These are phyloP conservation scores for Iselma pallidipennis DNA, from an alignment of 2,888 invertebrate species.

Conservation along the genomic window DNA sequence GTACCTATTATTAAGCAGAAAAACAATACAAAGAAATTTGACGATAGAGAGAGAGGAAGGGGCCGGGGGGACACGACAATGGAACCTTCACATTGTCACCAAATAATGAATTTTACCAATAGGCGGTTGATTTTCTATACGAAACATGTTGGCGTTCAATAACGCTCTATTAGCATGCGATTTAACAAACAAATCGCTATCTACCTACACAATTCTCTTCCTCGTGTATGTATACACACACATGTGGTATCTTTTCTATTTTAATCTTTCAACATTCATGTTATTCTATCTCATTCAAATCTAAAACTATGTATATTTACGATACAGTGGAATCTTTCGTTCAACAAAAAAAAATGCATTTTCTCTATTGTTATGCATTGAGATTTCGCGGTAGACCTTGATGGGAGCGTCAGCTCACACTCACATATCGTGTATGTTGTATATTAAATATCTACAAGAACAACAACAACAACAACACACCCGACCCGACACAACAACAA, in stretches of 20 bases:
- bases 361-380: slow-evolving; percentile 3
- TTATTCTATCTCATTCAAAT: neutral
- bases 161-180: neutral
- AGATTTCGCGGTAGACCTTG: slow-evolving; percentile 17
- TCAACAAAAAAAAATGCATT: slow-evolving; percentile 5
- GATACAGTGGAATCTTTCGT: neutral
- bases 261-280: neutral
- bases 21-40: too few relatives aligned
- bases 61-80: neutral
- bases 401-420: slow-evolving; percentile 18
- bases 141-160: neutral
- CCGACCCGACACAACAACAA: neutral
- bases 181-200: neutral
- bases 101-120: neutral
- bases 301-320: neutral
- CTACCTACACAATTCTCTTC: neutral
- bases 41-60: too few relatives aligned
- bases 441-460: neutral
- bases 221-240: too few relatives aligned
- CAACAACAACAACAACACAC: neutral
- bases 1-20: too few relatives aligned
- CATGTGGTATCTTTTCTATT: neutral
- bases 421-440: neutral
- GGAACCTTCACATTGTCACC: neutral
- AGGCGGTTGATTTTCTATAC: neutral